phyloP scores from a whole-genome alignment of 2,797 vertebrate genomes.

The Arremon aurantiirostris region DNA sequence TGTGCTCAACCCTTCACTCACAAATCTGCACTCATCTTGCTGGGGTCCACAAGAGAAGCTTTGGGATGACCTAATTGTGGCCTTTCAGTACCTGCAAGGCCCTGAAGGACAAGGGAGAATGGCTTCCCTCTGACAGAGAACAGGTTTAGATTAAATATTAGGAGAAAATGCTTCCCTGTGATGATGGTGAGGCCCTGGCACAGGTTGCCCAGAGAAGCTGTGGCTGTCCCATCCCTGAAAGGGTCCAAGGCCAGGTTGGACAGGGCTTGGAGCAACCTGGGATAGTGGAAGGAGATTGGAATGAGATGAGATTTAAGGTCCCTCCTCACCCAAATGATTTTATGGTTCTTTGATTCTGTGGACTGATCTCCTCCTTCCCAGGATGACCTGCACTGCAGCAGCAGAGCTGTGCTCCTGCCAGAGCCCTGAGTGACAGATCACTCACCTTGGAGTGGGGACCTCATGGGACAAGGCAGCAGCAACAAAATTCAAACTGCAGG shows the following conservation, averaged over 20 bases:
- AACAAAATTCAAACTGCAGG: neutral
- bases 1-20: fast-evolving
- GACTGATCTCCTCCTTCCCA: neutral
- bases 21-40: no score
- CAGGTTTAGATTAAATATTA: neutral
- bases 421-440: fast-evolving
- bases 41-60: neutral
- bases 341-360: neutral
- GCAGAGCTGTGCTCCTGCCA: neutral
- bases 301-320: neutral
- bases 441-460: neutral
- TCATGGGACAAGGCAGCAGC: neutral
- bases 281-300: neutral
- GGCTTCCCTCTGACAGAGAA: neutral
- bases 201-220: neutral
- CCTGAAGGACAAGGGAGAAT: neutral
- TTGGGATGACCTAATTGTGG: neutral
- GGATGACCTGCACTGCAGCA: neutral
- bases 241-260: neutral
- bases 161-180: neutral
- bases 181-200: neutral
- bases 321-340: neutral
- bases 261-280: neutral
- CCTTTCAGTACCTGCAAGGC: neutral
- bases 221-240: neutral